Conservation (phyloP, 1,140 invertebrate species). For the Ctenoplectra terminalis region DNA sequence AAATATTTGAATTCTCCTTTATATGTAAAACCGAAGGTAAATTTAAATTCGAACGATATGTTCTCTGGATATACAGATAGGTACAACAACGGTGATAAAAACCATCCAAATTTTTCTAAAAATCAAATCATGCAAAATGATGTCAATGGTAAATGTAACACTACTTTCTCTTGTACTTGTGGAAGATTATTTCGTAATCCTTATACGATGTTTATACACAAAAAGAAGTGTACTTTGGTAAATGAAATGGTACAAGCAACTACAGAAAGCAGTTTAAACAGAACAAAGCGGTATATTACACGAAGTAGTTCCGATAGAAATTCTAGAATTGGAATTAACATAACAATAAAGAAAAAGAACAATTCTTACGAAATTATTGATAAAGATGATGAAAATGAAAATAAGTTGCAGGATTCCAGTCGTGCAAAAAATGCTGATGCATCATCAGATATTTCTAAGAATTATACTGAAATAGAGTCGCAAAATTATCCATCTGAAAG, state of each 20-base stretch:
- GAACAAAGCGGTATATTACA: neutral
- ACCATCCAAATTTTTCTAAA: neutral
- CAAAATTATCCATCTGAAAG: neutral
- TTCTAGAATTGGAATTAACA: constrained; percentile 77
- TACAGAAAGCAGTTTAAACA: neutral
- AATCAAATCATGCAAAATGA: neutral
- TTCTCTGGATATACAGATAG: neutral
- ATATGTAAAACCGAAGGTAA: neutral
- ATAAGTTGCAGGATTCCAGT: constrained; percentile 31
- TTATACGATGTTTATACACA: constrained; percentile 73
- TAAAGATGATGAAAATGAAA: constrained; percentile 64
- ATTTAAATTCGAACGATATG: neutral
- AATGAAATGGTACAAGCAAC: neutral
- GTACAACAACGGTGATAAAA: neutral
- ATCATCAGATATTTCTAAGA: constrained; percentile 49
- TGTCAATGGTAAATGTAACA: too few relatives aligned
- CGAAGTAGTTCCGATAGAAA: constrained; percentile 72
- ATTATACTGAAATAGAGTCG: neutral
- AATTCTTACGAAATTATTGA: constrained; percentile 80
- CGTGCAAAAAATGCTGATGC: constrained; percentile 36
- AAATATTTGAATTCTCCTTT: constrained; percentile 64
- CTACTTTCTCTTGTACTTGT: constrained; percentile 75
- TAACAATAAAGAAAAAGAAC: constrained; percentile 81
- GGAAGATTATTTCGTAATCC: constrained; percentile 75
- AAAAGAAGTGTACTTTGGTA: constrained; percentile 63